phyloP scores from a whole-genome alignment of 2,888 invertebrate genomes.

The Drosophila silvestris region DNA sequence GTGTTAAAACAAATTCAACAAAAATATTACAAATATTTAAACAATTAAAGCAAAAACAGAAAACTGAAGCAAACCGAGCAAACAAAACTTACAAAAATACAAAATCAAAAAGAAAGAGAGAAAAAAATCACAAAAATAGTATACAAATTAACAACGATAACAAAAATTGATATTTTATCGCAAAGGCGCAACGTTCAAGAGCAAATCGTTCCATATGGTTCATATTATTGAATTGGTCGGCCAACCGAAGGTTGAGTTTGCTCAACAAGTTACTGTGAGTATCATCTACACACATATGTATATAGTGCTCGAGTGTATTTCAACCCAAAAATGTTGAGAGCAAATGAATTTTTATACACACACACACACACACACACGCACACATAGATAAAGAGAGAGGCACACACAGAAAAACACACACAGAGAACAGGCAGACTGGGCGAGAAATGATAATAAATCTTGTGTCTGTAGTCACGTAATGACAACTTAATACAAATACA shows the following conservation, averaged over 20 bases:
- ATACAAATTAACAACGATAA: slow-evolving; percentile 27
- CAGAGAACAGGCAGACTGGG: slow-evolving; percentile 27
- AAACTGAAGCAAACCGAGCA: slow-evolving; percentile 41
- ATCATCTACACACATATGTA: slow-evolving; percentile 71
- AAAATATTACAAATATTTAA: slow-evolving; percentile 32
- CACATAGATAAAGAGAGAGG: slow-evolving; percentile 1
- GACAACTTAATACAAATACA: slow-evolving; percentile 83
- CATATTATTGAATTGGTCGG: slow-evolving; percentile 92
- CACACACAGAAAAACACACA: slow-evolving; percentile 9
- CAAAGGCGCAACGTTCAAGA: slow-evolving; percentile 75
- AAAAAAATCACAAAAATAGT: slow-evolving; percentile 4
- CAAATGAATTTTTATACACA: slow-evolving; percentile 58
- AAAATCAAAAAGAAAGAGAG: slow-evolving; percentile 19
- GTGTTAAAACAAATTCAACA: slow-evolving; percentile 31
- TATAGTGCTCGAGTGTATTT: slow-evolving; percentile 11
- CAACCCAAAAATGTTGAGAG: slow-evolving; percentile 37
- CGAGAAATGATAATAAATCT: slow-evolving; percentile 81
- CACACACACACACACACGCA: slow-evolving; percentile 11
- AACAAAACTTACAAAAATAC: slow-evolving; percentile 31
- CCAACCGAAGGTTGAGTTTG: slow-evolving; percentile 92
- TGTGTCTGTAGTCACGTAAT: slow-evolving; percentile 83
- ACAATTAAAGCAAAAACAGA: slow-evolving; percentile 29
- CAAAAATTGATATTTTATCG: slow-evolving; percentile 63
- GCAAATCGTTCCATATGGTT: slow-evolving; percentile 91
- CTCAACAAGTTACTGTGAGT: slow-evolving; percentile 92